A percentile compares a stretch with the other conserved stretches of the same genome.
Conservation (phyloP, 1,140 invertebrate genomes). For the Pogonomyrmex barbatus region DNA sequence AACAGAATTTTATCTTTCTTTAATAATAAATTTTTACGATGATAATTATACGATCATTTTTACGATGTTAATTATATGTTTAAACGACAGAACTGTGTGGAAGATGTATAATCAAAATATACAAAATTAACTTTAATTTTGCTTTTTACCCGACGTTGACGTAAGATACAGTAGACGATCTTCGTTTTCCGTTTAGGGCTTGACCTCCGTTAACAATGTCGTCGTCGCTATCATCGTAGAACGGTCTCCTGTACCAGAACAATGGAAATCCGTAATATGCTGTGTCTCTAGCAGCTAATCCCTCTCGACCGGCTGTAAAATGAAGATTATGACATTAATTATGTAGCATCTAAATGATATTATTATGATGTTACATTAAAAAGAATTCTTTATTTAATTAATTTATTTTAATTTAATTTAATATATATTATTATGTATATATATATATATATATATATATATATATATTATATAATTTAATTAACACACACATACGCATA, state of each 20-base stretch:
- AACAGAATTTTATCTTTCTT: background rate
- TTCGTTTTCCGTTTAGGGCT: background rate
- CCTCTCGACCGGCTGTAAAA: slow-evolving; percentile 36
- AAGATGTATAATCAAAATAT: background rate
- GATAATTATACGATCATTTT: background rate
- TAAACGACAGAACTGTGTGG: background rate
- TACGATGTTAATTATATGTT: background rate
- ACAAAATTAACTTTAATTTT: slow-evolving; percentile 10
- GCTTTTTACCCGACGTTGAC: slow-evolving; percentile 65
- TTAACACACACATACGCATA: no score
- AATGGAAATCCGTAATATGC: slow-evolving; percentile 54
- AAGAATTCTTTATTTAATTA: background rate
- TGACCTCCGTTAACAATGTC: slow-evolving; percentile 36
- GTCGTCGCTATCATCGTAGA: slow-evolving; percentile 65
- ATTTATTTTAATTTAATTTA: no score
- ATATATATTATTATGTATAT: no score
- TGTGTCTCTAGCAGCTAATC: slow-evolving; percentile 31
- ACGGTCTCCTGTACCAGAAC: slow-evolving; percentile 69
- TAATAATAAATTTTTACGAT: background rate
- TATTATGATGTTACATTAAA: background rate
- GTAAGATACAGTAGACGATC: slow-evolving; percentile 68
- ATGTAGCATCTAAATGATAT: background rate
- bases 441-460: no score
- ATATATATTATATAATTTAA: no score
- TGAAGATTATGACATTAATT: slow-evolving; percentile 37